Evolutionary conservation across 2,888 invertebrate genomes (phyloP).

Genomic region (Ariolimax columbianus): DNA sequence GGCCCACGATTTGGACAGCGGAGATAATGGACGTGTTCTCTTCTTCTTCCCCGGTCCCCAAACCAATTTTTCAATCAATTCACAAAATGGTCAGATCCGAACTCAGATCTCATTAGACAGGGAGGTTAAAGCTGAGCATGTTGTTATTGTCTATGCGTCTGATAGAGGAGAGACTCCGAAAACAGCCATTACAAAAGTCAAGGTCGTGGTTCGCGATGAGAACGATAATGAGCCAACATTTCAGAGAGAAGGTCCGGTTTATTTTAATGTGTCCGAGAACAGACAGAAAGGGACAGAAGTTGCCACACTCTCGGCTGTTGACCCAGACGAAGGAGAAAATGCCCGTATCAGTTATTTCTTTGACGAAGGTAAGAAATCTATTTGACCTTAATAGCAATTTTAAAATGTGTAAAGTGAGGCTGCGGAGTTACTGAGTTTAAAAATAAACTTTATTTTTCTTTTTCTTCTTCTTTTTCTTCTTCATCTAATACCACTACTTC

Average conservation of each 20-base stretch:
- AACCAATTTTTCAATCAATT: constrained; percentile 67
- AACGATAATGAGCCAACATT: constrained; percentile 74
- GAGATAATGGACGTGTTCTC: constrained; percentile 64
- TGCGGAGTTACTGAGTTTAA: too few species aligned
- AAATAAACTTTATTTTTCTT: too few species aligned
- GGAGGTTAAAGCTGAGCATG: constrained; percentile 88
- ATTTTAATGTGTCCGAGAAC: constrained; percentile 89
- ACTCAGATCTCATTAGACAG: constrained; percentile 91
- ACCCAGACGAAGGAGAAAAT: constrained; percentile 92
- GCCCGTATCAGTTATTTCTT: constrained; percentile 92
- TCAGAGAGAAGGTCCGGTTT: constrained; percentile 80
- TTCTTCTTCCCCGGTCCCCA: constrained; percentile 60
- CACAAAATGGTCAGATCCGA: constrained; percentile 86
- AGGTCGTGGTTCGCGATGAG: constrained; percentile 62
- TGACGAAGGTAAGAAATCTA: constrained; percentile 83
- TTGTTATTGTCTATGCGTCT: constrained; percentile 83
- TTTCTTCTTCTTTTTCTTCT: too few species aligned
- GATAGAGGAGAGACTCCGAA: constrained; percentile 69
- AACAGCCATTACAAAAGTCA: constrained; percentile 79
- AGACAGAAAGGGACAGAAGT: constrained; percentile 88
- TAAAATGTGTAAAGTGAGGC: too few species aligned
- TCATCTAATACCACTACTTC: too few species aligned
- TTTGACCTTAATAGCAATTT: neutral
- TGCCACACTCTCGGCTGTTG: constrained; percentile 86
- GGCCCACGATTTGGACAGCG: constrained; percentile 71